A percentile compares a stretch with the other conserved stretches of the same genome.
Conservation (phyloP, 2,888 invertebrate species). For the Adineta ricciae region DNA sequence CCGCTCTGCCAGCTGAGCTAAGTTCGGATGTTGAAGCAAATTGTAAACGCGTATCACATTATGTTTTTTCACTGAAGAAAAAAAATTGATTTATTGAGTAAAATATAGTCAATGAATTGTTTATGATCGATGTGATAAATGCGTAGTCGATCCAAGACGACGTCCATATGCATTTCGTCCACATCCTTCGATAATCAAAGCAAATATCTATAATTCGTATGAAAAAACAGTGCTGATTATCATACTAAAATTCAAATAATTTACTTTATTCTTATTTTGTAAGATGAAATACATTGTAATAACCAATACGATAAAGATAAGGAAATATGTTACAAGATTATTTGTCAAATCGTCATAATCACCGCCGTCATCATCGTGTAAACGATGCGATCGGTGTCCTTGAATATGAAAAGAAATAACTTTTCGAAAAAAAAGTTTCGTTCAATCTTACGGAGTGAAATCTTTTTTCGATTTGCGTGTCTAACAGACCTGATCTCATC, state of each 20-base stretch:
- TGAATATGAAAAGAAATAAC: not conserved
- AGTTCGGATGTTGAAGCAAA: not conserved
- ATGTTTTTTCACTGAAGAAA: not conserved
- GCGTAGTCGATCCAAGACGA: not conserved
- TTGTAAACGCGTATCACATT: not conserved
- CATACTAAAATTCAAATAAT: not conserved
- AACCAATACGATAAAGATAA: not conserved
- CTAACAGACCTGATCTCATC: too few relatives aligned
- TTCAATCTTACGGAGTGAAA: not conserved
- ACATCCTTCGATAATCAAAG: not conserved
- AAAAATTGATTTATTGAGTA: too few relatives aligned
- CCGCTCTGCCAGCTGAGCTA: conserved; percentile 9
- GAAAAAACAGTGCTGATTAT: not conserved
- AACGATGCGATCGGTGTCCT: not conserved
- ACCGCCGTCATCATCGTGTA: not conserved
- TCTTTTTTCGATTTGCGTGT: not conserved
- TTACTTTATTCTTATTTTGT: not conserved
- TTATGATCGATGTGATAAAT: not conserved
- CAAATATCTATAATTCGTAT: not conserved
- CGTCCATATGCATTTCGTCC: not conserved
- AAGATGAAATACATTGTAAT: not conserved
- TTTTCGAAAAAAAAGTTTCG: too few relatives aligned
- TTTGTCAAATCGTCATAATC: not conserved
- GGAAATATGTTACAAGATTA: not conserved
- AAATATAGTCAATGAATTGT: not conserved